These are phyloP conservation scores for Macrosteles quadrilineatus DNA, from an alignment of 1,140 invertebrate genomes.

Conservation along the genomic window DNA sequence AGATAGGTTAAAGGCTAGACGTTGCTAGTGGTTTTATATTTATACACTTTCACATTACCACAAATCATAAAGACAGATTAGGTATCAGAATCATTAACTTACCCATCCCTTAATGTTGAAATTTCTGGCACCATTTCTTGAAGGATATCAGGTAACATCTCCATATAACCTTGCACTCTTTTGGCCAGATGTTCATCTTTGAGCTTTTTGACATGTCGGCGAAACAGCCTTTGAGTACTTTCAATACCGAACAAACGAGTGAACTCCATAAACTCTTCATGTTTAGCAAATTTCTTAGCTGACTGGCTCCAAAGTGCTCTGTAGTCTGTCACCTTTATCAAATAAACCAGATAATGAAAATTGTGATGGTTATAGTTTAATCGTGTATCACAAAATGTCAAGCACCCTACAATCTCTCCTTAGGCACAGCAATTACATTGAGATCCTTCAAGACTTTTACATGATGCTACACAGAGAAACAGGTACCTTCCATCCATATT, in stretches of 20 bases:
- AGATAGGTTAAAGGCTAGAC: too few species aligned
- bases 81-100: too few species aligned
- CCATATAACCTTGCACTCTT: conserved; percentile 79
- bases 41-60: too few species aligned
- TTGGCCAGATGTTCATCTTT: conserved; percentile 83
- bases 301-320: conserved; percentile 84
- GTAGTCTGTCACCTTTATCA: conserved; percentile 72
- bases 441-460: too few species aligned
- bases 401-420: too few species aligned
- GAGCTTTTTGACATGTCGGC: conserved; percentile 79
- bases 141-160: conserved; percentile 76
- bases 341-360: conserved; percentile 10
- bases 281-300: conserved; percentile 81
- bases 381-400: too few species aligned
- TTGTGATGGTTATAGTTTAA: too few species aligned
- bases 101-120: conserved; percentile 72
- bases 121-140: conserved; percentile 83
- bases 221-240: conserved; percentile 76
- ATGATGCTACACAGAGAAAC: too few species aligned
- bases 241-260: conserved; percentile 89
- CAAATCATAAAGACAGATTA: too few species aligned
- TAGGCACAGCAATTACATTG: too few species aligned
- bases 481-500: too few species aligned
- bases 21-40: too few species aligned
- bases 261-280: conserved; percentile 88